Evolutionary conservation across 2,113 vertebrate species (phyloP).

Genomic region (Sprattus sprattus): DNA sequence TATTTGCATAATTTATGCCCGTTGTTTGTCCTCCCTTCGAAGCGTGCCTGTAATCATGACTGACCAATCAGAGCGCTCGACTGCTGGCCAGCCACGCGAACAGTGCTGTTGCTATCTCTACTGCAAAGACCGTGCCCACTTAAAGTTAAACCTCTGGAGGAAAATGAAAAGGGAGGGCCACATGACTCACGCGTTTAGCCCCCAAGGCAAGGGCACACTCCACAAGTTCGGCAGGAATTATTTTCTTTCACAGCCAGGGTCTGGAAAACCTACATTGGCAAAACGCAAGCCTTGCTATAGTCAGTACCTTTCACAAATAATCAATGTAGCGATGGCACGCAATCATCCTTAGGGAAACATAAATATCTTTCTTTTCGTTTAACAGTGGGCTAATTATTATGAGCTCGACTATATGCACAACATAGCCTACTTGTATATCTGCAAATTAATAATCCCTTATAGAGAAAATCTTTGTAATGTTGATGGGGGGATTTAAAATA

Average conservation of each 20-base stretch:
- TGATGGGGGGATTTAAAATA: no score
- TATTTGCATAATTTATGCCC: constrained; percentile 87
- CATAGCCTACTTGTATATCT: no score
- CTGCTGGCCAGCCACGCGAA: constrained; percentile 65
- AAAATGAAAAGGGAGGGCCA: constrained; percentile 58
- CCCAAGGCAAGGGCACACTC: constrained; percentile 62
- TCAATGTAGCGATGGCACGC: not conserved
- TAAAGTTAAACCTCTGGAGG: constrained; percentile 62
- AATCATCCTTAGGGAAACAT: not conserved
- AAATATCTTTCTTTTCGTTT: not conserved
- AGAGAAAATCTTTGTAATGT: no score
- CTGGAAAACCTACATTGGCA: constrained; percentile 26
- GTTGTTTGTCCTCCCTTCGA: constrained; percentile 73
- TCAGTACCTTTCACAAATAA: not conserved
- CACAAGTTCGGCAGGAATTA: constrained; percentile 42
- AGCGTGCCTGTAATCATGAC: constrained; percentile 93
- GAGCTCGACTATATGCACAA: not conserved
- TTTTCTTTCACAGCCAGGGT: constrained; percentile 46
- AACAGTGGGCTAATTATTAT: not conserved
- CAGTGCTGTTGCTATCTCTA: constrained; percentile 56
- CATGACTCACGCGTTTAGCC: constrained; percentile 65
- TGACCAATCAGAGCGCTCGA: constrained; percentile 74
- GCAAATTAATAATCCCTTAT: no score
- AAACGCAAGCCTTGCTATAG: not conserved
- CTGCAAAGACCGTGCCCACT: constrained; percentile 56